Base-by-base conservation (phyloP, 2,888 invertebrate genomes). In the Torymus texanus region DNA sequence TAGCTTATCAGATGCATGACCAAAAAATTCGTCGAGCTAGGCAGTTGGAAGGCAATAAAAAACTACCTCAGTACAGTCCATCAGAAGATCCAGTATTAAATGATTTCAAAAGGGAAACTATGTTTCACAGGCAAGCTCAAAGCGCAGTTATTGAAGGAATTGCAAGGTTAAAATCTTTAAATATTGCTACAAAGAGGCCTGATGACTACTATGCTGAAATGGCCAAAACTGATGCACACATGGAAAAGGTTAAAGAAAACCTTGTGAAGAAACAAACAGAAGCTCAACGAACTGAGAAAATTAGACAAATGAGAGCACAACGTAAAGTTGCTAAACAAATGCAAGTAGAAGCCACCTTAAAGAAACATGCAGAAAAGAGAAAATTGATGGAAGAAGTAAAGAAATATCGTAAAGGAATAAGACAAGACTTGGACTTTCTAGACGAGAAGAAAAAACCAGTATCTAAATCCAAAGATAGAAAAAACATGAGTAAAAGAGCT, bases 171-270 rank as follows among this genome's bases (percentile, higher is more conserved):
- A 95, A 96, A 81, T 93, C 94, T 58, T 89, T 96, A 5, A 94
- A 94, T 21, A 91, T 98, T 66, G 92, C 94, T 0, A 98, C 97
- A 0, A 95, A 94, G 87, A 93, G 95, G 70, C 99, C 99, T 0
- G 96, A 97, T 76, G 99, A 99, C 90, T 99, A 98, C 90, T 99
- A 98, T 91, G 99, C 99, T 0, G 97, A 99, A 92, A 99, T 99
- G 99, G 97, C 97, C 0, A 99, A 99, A 90, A 93, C 96, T 14
- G 99, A 99, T 91, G 94, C 94, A 53, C 99, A 99, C 87, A 99
- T 99, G 99, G 97, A 98, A 87, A 98, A 97, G 91, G 95, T 98
- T 0, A 93, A 97, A 67, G 93, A 95, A 87, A 95, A 95, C 86
- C 90, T 98, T 50, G 92, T 97, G 91, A 94, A 95, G 29, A 96